Evolutionary conservation across 2,888 invertebrate genomes (phyloP), one percentile per base, ranked within the genome.

Genomic region (Caenorhabditis sinica): DNA sequence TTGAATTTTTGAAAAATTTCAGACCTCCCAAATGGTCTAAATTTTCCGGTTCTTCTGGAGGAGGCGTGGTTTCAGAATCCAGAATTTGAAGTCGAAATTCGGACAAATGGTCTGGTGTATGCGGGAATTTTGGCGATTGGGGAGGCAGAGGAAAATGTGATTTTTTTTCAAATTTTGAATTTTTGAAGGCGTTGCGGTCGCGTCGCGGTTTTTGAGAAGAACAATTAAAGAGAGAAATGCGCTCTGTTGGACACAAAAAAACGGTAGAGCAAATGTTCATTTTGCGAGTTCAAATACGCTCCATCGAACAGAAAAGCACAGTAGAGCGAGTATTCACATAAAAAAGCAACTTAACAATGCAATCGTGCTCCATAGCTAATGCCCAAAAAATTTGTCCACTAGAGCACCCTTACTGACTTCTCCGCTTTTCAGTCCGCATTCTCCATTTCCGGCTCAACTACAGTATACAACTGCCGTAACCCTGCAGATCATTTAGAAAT

Each of bases 21-120:
- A 58, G 82, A 82, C 11, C 72, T 82, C 1, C 82, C 82, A 40
- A 60, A 53, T 25, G 82, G 82, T 9, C 30, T 72, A 15, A 73
- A 66, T 25, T 76, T 82, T 33, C 75, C 75, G 15, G 69, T 73
- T 49, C 20, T 83, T 11, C 30, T 63, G 8, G 74, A 58, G 17
- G 8, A 61, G 0, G 5, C n/a, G 15, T 74, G 79, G 74, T 73
- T 83, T 23, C 71, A 74, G 40, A 40, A 51, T 5, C 58, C 77
- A n/a, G 83, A 83, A 58, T 40, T 83, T 13, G 83, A 83, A n/a
- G 40, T 83, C 36, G 69, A 74, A 79, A 49, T 83, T n/a, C 73
- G 56, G 20, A 74, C 40, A 53, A 58, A 74, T 20, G 60, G 61
- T 23, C 8, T 17, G 4, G 28, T 25, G 2, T 83, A 49, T 53